Evolutionary conservation across 2,797 vertebrate species (phyloP).

Genomic region (Epinephelus coioides): DNA sequence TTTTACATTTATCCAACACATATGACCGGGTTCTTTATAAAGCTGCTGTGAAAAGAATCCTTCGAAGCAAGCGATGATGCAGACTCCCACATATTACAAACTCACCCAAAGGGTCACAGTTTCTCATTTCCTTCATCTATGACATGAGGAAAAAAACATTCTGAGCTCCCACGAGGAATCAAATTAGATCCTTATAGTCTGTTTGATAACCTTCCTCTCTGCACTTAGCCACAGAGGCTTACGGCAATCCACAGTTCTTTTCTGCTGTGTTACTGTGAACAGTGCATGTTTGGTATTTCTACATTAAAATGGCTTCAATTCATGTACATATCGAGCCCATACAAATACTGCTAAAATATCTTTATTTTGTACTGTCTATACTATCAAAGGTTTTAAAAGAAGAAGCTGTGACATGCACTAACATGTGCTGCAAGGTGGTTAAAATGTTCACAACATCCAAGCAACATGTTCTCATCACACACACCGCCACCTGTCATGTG

Average conservation of each 20-base stretch:
- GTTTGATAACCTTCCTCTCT: constrained; percentile 24
- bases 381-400: background rate
- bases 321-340: background rate
- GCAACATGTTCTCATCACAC: constrained; percentile 5
- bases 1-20: constrained; percentile 6
- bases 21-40: constrained; percentile 29
- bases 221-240: background rate
- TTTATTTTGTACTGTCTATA: background rate
- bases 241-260: background rate
- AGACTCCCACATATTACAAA: constrained; percentile 55
- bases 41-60: constrained; percentile 39
- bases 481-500: constrained; percentile 37
- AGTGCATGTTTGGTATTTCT: background rate
- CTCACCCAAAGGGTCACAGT: constrained; percentile 55
- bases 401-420: background rate
- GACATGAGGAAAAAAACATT: constrained; percentile 29
- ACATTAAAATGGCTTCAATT: background rate
- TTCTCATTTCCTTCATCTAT: constrained; percentile 59
- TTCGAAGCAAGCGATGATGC: constrained; percentile 46
- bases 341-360: background rate
- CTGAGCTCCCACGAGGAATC: constrained; percentile 28
- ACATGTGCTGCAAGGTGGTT: constrained; percentile 17
- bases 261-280: background rate
- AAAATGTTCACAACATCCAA: constrained; percentile 13
- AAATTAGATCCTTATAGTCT: constrained; percentile 13